Evolutionary conservation across 2,888 invertebrate species (phyloP), one percentile per base, ranked within the genome.

Genomic region (Eueremaeus valkanovi): DNA sequence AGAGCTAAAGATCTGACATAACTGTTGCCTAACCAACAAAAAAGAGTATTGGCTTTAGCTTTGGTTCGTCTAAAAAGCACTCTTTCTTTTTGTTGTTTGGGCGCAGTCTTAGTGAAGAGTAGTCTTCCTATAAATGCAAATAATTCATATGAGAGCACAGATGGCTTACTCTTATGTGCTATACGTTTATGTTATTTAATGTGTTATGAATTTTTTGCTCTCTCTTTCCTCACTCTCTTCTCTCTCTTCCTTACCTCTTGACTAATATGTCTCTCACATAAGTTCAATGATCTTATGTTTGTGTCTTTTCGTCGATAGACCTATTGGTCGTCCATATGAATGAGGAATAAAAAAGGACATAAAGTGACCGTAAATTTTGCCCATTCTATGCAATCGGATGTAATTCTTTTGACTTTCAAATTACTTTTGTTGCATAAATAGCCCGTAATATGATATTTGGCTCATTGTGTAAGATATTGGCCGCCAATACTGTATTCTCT

Each of bases 121-220:
- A 24, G n/a, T 36, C 36, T 66, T 66, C 66, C 66, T 66, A 66
- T 66, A 66, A 66, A 66, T 66, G 66, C 66, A 66, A 66, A 66
- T 66, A 66, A 36, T 66, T 63, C 5, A 31, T 8, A 36, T 66
- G 21, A 66, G 40, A n/a, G 66, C 66, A 66, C 66, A 66, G 66
- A 66, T 66, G 66, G 66, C 40, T 66, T 21, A 36, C 33, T 63
- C 11, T 63, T 63, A 63, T 63, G 63, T 33, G 27, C 24, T 61
- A 55, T 55, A 3, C 29, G 2, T 27, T 31, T 16, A 16, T 61
- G 31, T 61, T 8, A 31, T 31, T 31, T 61, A 40, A 36, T 66
- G 8, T 66, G 66, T 66, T 66, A 66, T 66, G 66, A 61, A 61
- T 61, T 61, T 29, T 61, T 61, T 24, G 21, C 21, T 24, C 55